phyloP scores from a whole-genome alignment of 2,113 vertebrate genomes.

The Hepsetus odoe region DNA sequence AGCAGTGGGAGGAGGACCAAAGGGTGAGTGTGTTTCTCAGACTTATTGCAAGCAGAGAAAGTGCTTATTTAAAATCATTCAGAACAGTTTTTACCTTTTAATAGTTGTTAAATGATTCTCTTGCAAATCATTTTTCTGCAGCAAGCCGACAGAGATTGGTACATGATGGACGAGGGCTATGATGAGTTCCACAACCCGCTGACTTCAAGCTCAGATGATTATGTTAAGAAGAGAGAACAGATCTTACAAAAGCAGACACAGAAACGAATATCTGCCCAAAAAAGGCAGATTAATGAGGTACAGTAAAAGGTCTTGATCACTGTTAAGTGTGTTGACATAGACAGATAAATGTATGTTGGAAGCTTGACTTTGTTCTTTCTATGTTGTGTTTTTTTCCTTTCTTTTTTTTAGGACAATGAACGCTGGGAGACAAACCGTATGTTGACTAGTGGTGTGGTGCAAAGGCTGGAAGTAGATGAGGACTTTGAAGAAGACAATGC shows the following conservation, averaged over 20 bases:
- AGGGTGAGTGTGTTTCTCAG: constrained; percentile 72
- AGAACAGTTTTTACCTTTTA: not conserved
- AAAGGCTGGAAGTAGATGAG: constrained; percentile 94
- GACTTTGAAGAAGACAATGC: constrained; percentile 98
- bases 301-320: not conserved
- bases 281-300: constrained; percentile 97
- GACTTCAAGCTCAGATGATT: constrained; percentile 92
- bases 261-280: constrained; percentile 96
- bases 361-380: not conserved
- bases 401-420: constrained; percentile 88
- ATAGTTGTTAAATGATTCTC: not conserved
- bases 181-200: constrained; percentile 97
- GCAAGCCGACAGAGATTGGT: constrained; percentile 99
- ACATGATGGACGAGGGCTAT: constrained; percentile 98
- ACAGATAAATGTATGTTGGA: too few relatives aligned
- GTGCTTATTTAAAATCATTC: not conserved
- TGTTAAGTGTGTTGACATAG: not conserved
- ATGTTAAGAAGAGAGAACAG: constrained; percentile 93
- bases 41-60: not conserved
- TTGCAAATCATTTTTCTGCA: constrained; percentile 56
- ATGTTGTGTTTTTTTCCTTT: too few relatives aligned
- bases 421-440: constrained; percentile 99
- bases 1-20: constrained; percentile 96
- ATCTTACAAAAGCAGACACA: constrained; percentile 94
- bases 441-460: constrained; percentile 97